These are phyloP conservation scores for Pogonus chalceus DNA, from an alignment of 1,140 invertebrate species.

Conservation along the genomic window DNA sequence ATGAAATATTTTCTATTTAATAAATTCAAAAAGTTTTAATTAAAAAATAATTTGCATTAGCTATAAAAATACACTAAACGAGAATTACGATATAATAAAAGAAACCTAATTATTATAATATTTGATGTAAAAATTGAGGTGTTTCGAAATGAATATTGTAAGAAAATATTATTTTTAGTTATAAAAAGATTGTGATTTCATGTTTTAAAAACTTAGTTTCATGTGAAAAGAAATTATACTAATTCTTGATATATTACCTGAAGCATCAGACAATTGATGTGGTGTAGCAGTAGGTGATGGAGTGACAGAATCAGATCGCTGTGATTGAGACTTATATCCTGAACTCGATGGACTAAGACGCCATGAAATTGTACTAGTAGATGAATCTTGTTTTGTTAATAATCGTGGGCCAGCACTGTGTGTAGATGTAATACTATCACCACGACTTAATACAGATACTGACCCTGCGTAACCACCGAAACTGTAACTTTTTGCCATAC, in stretches of 20 bases:
- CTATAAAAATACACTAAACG: too few species aligned
- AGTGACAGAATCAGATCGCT: slow-evolving; percentile 62
- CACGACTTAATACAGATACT: slow-evolving; percentile 31
- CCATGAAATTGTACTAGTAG: slow-evolving; percentile 56
- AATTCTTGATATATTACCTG: slow-evolving; percentile 1
- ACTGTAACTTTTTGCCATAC: slow-evolving; percentile 74
- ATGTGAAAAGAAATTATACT: too few species aligned
- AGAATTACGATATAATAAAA: too few species aligned
- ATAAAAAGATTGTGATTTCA: too few species aligned
- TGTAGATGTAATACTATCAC: slow-evolving; percentile 34
- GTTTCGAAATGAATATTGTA: too few species aligned
- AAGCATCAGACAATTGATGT: slow-evolving; percentile 21
- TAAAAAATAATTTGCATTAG: too few species aligned
- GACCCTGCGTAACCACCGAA: slow-evolving; percentile 67
- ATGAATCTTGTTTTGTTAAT: slow-evolving; percentile 65
- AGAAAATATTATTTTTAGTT: too few species aligned
- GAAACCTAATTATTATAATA: too few species aligned
- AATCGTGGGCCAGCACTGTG: slow-evolving; percentile 41
- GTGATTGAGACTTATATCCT: slow-evolving; percentile 64
- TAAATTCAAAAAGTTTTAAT: too few species aligned
- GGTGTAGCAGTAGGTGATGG: slow-evolving; percentile 55
- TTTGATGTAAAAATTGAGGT: too few species aligned
- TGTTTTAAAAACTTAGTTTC: too few species aligned
- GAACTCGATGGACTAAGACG: slow-evolving; percentile 71
- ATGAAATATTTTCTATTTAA: too few species aligned